A percentile compares a stretch with the other conserved stretches of the same genome.
Conservation (phyloP, 2,113 vertebrate species). For the Mungos mungo region DNA sequence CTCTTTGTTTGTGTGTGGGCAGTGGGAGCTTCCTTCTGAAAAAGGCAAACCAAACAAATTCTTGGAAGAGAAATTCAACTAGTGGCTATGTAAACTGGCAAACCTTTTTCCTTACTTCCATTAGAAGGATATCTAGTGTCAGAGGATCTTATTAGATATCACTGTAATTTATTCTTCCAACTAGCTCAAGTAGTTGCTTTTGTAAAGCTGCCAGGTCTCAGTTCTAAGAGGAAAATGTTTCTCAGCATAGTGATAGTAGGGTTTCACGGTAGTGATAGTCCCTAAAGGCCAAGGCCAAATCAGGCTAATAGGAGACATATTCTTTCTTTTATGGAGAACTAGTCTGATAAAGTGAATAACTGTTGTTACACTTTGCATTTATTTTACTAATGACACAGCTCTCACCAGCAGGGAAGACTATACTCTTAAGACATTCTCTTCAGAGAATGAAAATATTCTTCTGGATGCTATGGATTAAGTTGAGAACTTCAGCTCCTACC, state of each 20-base stretch:
- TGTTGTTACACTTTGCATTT: not conserved
- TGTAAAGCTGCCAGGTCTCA: not conserved
- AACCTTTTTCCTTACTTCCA: not conserved
- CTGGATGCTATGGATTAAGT: not conserved
- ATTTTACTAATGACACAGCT: not conserved
- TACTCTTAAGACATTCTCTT: not conserved
- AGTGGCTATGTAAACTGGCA: not conserved
- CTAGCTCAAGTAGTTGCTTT: not conserved
- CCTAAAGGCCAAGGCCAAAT: not conserved
- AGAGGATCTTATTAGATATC: constrained; percentile 20
- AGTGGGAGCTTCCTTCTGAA: not conserved
- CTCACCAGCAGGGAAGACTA: not conserved
- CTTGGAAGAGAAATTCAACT: not conserved
- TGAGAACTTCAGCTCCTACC: not conserved
- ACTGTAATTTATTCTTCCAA: not conserved
- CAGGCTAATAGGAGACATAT: not conserved
- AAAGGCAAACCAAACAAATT: constrained; percentile 8
- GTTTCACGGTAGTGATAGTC: not conserved
- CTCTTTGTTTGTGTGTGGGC: not conserved
- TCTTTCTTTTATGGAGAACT: not conserved
- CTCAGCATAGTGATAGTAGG: not conserved
- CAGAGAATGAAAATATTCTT: not conserved
- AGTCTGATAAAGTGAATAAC: not conserved
- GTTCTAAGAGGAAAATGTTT: not conserved
- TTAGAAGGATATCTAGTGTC: not conserved